Conservation (phyloP, 2,113 vertebrate genomes). For the Tetrao urogallus region DNA sequence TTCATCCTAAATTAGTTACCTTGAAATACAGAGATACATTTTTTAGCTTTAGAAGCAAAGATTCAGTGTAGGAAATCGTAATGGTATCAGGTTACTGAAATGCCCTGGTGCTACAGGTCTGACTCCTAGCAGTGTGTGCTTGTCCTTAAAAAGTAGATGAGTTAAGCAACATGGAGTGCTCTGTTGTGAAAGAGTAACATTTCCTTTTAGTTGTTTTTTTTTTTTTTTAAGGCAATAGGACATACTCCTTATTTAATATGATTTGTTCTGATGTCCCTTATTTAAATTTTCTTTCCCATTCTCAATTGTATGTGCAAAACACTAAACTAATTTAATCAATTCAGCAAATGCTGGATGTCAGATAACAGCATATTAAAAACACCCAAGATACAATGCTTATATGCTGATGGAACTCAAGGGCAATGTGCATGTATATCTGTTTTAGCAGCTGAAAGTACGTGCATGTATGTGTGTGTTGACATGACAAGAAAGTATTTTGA, state of each 20-base stretch:
- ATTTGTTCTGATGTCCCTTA: neutral
- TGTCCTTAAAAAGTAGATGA: conserved; percentile 26
- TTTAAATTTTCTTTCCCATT: neutral
- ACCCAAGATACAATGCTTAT: neutral
- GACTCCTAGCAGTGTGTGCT: neutral
- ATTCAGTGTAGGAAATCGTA: neutral
- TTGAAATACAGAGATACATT: neutral
- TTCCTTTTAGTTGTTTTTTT: neutral
- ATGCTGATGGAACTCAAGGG: neutral
- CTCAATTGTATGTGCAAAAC: neutral
- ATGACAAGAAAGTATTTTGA: neutral
- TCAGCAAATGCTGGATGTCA: neutral
- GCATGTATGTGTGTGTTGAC: neutral
- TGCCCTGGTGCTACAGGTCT: neutral
- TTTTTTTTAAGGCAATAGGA: neutral
- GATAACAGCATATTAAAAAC: neutral
- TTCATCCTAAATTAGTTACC: neutral
- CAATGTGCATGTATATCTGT: neutral
- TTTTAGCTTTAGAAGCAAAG: neutral
- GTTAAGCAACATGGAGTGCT: neutral
- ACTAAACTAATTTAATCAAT: neutral
- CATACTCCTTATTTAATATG: neutral
- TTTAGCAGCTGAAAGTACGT: neutral
- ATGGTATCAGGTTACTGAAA: neutral
- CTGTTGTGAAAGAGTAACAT: neutral